phyloP scores from a whole-genome alignment of 2,113 vertebrate species.

The Uropsilus gracilis region DNA sequence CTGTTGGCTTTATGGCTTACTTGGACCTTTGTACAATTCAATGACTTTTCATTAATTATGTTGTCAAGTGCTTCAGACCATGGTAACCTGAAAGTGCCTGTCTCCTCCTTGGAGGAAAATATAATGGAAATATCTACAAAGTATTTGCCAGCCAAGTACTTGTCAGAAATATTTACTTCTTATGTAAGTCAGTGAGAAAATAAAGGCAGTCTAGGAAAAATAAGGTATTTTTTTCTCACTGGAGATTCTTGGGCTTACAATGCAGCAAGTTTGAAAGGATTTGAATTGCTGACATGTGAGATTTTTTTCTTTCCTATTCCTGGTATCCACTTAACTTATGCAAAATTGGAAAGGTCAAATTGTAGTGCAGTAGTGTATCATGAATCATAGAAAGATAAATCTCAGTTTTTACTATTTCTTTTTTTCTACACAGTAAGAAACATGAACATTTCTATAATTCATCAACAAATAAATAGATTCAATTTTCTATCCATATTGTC shows the following conservation, averaged over 20 bases:
- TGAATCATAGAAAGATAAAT: neutral
- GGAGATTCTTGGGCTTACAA: neutral
- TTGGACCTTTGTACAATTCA: slow-evolving; percentile 21
- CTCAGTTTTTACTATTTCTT: neutral
- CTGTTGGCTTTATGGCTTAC: neutral
- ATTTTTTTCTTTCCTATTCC: neutral
- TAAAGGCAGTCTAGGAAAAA: slow-evolving; percentile 53
- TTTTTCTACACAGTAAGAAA: neutral
- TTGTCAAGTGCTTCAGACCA: slow-evolving; percentile 28
- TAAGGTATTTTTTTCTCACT: neutral
- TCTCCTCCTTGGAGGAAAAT: slow-evolving; percentile 31
- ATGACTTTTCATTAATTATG: slow-evolving; percentile 66
- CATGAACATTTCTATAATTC: neutral
- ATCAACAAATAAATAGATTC: neutral
- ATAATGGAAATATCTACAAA: slow-evolving; percentile 42
- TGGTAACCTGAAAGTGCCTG: neutral
- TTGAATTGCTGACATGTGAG: slow-evolving; percentile 30
- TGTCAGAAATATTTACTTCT: slow-evolving; percentile 65
- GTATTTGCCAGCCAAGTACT: slow-evolving; percentile 23
- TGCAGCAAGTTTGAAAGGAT: slow-evolving; percentile 43
- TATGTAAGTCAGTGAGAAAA: slow-evolving; percentile 33
- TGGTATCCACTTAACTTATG: neutral
- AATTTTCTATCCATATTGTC: neutral
- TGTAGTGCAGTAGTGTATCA: neutral
- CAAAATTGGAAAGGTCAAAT: neutral